Conservation (phyloP, 1,140 invertebrate species). For the Drosophila sechellia region DNA sequence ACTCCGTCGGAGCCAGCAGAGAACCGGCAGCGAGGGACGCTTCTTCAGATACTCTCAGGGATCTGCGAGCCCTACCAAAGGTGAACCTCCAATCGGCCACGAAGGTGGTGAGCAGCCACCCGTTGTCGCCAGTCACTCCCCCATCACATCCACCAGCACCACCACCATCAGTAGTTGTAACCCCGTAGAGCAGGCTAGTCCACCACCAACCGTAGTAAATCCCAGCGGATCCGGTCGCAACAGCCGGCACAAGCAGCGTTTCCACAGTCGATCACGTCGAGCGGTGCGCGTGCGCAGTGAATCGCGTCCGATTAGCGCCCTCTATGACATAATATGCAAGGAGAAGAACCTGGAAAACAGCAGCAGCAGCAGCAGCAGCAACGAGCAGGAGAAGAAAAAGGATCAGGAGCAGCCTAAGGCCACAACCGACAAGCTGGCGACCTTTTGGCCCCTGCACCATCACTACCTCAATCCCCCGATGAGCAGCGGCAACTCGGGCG, state of each 20-base stretch:
- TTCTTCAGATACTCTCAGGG: constrained; percentile 70
- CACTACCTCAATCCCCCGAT: constrained; percentile 62
- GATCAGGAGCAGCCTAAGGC: constrained; percentile 13
- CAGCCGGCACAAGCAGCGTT: constrained; percentile 75
- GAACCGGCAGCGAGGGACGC: constrained; percentile 65
- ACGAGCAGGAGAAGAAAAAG: constrained; percentile 18
- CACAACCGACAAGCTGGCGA: constrained; percentile 71
- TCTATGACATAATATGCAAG: constrained; percentile 85
- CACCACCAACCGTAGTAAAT: constrained; percentile 15
- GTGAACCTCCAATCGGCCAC: constrained; percentile 44
- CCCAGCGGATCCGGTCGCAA: constrained; percentile 44
- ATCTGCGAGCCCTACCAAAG: constrained; percentile 78
- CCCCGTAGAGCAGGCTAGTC: constrained; percentile 58
- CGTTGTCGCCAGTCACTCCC: constrained; percentile 20
- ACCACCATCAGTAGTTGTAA: constrained; percentile 46
- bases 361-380: constrained; percentile 55
- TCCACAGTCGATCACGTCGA: constrained; percentile 67
- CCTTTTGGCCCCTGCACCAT: constrained; percentile 73
- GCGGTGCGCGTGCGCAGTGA: constrained; percentile 81
- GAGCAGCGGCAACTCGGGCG: constrained; percentile 48
- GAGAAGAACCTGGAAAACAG: constrained; percentile 77
- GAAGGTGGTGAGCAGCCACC: neutral
- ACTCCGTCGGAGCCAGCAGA: constrained; percentile 24
- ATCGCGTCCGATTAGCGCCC: constrained; percentile 79
- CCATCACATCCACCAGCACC: constrained; percentile 29